Evolutionary conservation across 2,888 invertebrate species (phyloP), one percentile per base, ranked within the genome.

Genomic region (Therioaphis trifolii): DNA sequence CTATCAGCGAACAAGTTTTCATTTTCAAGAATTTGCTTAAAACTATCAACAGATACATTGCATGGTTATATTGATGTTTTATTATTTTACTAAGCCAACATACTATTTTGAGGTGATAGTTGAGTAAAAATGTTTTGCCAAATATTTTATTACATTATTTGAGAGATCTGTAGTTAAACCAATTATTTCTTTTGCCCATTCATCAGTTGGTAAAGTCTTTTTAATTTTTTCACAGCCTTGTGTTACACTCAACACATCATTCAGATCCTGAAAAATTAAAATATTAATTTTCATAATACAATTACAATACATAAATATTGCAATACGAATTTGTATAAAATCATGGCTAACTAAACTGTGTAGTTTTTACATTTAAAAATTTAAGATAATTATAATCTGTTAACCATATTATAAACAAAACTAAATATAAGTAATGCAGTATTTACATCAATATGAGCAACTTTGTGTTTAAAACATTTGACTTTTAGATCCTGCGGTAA

Each of bases 101-200:
- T 74, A 82, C 82, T 74, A 74, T 82, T 82, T 82, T 52, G 82
- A 82, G 4, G 74, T 82, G 18, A 82, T 82, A 0, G 82, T 82
- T 24, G 72, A 24, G 61, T 82, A 82, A 63, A 96, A 94, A 88
- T 95, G 93, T 85, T 93, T 92, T 4, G 94, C 92, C 61, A 95
- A 92, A 88, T 92, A 96, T 87, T 93, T 92, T 85, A 95, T 93
- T 49, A 94, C 93, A 0, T 94, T 93, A 87, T 95, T 95, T 74
- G 95, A 90, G 18, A 98, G 90, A 87, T 94, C 94, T 4, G 94
- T 92, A 40, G 95, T 94, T 88, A 96, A 90, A 85, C 93, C 92
- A 86, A 93, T 93, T 18, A 96, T 93, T 3, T 92, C 91, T 86
- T 94, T 94, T 0, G 95, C 93, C 96, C 97, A 97, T 85, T 95